Evolutionary conservation across 2,888 invertebrate species (phyloP), one percentile per base, ranked within the genome.

Genomic region (Cephus pygmeus): DNA sequence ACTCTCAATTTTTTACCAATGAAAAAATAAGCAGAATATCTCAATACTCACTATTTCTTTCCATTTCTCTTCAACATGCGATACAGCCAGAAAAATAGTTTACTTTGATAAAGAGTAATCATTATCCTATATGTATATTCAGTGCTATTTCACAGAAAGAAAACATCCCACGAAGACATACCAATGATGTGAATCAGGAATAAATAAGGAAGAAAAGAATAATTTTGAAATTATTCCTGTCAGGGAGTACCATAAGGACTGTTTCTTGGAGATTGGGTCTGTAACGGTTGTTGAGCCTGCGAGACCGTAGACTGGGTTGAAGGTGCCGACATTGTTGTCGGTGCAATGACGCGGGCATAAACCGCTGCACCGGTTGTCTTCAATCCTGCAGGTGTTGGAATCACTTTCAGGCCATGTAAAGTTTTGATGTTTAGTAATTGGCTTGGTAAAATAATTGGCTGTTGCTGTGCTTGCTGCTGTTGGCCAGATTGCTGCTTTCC

Each of bases 401-500:
- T 91, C 9, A 91, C 91, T 80, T 91, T 91, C 3, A 91, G 83
- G 0, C 91, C 91, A 56, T 91, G 91, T 33, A 91, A 79, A 3
- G 91, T 90, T 81, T 91, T 91, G 23, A 91, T 90, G 73, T 91
- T 91, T 11, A 91, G 85, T 80, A 91, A 81, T 73, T 91, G 91
- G 79, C 90, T 91, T 9, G 91, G 91, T 69, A 91, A 79, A 33
- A 91, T 91, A 35, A 91, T 91, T 4, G 91, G 91, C 73, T 91
- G 90, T 77, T 90, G 90, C 30, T 88, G 86, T 30, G 83, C 81
- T n/a, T 81, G 84, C 15, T 83, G 83, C 73, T 34, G 77, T 0
- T 81, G 84, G 3, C 81, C 75, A 4, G 84, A 69, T 30, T 81
- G 80, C 69, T 88, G 88, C 73, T 91, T 91, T 0, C 90, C 89